Conservation (phyloP, 2,797 vertebrate genomes). For the Passerculus sandwichensis region DNA sequence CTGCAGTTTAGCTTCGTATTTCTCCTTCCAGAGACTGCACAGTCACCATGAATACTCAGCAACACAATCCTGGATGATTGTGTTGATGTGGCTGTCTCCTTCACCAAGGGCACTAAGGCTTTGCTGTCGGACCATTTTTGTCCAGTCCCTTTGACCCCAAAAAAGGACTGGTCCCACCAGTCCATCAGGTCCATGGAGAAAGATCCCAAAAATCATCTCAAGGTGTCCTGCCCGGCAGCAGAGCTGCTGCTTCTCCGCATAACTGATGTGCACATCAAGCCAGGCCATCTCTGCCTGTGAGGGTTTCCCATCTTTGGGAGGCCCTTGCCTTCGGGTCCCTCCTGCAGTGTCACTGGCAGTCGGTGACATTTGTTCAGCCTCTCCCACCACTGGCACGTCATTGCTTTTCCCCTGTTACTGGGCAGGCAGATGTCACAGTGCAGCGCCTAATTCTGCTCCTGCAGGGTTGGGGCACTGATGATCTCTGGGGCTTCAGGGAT, state of each 20-base stretch:
- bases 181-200: background rate
- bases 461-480: fast-evolving
- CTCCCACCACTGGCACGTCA: fast-evolving
- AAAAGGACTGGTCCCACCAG: background rate
- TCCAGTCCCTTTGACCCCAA: background rate
- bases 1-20: background rate
- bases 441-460: background rate
- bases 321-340: background rate
- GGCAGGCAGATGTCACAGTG: fast-evolving
- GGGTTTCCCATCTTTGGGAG: background rate
- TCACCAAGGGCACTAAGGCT: background rate
- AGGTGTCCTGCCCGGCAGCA: background rate
- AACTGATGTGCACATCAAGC: fast-evolving
- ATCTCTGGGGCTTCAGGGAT: background rate
- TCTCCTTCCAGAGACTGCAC: background rate
- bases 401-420: background rate
- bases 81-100: fast-evolving
- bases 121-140: background rate
- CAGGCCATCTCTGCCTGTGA: background rate
- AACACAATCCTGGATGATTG: background rate
- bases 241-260: background rate
- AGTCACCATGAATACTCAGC: background rate
- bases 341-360: background rate
- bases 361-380: fast-evolving
- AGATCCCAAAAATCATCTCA: background rate